These are phyloP conservation scores for Lasioglossum villosulum DNA, from an alignment of 2,888 invertebrate species.

Conservation along the genomic window DNA sequence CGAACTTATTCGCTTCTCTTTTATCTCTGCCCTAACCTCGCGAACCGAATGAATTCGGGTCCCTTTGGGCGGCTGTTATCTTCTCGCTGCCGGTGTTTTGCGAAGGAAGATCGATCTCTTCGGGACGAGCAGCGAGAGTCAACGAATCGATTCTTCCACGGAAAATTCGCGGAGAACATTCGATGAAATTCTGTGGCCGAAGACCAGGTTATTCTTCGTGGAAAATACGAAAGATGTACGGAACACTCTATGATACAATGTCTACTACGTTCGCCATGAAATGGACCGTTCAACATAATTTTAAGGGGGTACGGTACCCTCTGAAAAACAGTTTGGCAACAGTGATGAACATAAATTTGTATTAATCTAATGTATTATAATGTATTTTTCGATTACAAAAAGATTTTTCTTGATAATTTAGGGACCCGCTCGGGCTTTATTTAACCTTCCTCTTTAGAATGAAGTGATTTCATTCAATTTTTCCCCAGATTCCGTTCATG, in stretches of 20 bases:
- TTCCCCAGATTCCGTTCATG: no score
- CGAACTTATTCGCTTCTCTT: slow-evolving; percentile 39
- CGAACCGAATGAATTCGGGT: slow-evolving; percentile 62
- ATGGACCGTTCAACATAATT: not conserved
- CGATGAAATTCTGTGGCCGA: not conserved
- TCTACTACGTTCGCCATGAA: not conserved
- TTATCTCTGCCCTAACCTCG: slow-evolving; percentile 5
- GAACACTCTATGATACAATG: not conserved
- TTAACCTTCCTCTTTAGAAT: no score
- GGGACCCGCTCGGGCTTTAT: no score
- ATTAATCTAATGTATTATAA: no score
- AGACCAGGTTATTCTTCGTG: not conserved
- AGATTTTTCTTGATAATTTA: no score
- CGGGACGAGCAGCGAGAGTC: not conserved
- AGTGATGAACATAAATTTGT: no score
- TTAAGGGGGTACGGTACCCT: no score
- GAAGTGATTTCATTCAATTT: no score
- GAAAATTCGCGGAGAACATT: not conserved
- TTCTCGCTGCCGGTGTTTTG: slow-evolving; percentile 45
- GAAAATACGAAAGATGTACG: not conserved
- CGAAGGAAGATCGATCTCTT: slow-evolving; percentile 32
- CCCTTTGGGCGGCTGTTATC: slow-evolving; percentile 58
- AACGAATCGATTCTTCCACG: not conserved
- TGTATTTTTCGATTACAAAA: no score
- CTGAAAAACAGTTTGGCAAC: no score